phyloP scores from a whole-genome alignment of 2,888 invertebrate genomes.

The Drosophila sordidula region DNA sequence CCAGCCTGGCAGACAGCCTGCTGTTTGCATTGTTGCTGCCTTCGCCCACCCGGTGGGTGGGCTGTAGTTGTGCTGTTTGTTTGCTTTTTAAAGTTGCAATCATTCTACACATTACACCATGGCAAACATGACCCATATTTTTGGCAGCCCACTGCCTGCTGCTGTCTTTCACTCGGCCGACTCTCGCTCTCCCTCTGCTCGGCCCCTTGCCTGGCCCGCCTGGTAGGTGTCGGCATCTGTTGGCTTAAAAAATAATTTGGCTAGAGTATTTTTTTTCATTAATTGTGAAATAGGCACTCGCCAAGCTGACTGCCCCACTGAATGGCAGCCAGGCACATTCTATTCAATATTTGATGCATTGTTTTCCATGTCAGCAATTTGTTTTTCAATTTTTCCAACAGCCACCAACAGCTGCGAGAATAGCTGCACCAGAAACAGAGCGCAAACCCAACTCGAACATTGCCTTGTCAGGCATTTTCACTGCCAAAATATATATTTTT shows the following conservation, averaged over 20 bases:
- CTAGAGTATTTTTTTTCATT: conserved; percentile 61
- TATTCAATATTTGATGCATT: conserved; percentile 69
- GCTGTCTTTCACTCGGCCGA: conserved; percentile 16
- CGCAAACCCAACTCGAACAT: conserved; percentile 6
- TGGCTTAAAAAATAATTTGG: conserved; percentile 70
- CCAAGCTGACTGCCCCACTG: conserved; percentile 15
- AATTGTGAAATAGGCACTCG: conserved; percentile 68
- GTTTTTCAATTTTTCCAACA: conserved; percentile 47
- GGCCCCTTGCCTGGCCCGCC: background rate
- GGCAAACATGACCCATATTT: conserved; percentile 83
- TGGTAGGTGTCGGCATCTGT: conserved; percentile 40
- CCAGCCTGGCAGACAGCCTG: conserved; percentile 55
- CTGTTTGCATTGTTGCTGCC: conserved; percentile 65
- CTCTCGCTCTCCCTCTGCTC: conserved; percentile 2
- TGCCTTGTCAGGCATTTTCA: conserved; percentile 28
- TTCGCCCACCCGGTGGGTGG: conserved; percentile 28
- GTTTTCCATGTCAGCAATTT: conserved; percentile 56
- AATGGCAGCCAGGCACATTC: conserved; percentile 30
- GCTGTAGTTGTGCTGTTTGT: conserved; percentile 59
- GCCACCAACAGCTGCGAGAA: background rate
- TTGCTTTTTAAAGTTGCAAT: conserved; percentile 82
- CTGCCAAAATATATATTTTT: conserved; percentile 54
- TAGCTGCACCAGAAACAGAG: conserved; percentile 11
- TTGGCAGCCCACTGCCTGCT: conserved; percentile 32
- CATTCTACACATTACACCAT: conserved; percentile 83